Evolutionary conservation across 2,888 invertebrate genomes (phyloP).

Genomic region (Cheilosia vernalis): DNA sequence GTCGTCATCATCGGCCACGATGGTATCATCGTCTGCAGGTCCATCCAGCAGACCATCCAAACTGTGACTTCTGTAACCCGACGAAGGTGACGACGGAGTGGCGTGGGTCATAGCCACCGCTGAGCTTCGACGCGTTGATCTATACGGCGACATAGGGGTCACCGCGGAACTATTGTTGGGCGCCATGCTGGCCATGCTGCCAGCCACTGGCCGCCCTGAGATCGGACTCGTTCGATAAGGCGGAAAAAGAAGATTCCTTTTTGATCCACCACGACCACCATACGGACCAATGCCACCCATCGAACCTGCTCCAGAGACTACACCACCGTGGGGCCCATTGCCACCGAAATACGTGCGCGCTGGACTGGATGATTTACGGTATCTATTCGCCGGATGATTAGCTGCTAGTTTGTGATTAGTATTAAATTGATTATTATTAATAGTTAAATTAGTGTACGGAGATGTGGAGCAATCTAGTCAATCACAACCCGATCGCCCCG

Average conservation of each 20-base stretch:
- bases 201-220: constrained; percentile 77
- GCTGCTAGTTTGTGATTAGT: constrained; percentile 83
- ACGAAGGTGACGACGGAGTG: constrained; percentile 80
- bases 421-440: constrained; percentile 80
- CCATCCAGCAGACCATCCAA: constrained; percentile 87
- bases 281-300: constrained; percentile 79
- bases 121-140: constrained; percentile 80
- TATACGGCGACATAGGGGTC: constrained; percentile 76
- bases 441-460: constrained; percentile 78
- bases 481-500: constrained; percentile 86
- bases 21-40: constrained; percentile 56
- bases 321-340: constrained; percentile 76
- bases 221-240: constrained; percentile 81
- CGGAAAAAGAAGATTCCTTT: constrained; percentile 79
- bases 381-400: constrained; percentile 85
- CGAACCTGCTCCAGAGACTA: constrained; percentile 75
- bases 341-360: constrained; percentile 85
- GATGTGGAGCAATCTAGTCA: constrained; percentile 91
- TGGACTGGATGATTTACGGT: constrained; percentile 88
- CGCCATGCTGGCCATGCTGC: constrained; percentile 80
- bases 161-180: constrained; percentile 73
- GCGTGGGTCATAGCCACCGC: constrained; percentile 81
- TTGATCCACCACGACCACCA: constrained; percentile 79
- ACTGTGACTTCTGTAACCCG: constrained; percentile 85
- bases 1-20: constrained; percentile 76